Base-by-base conservation (phyloP, 2,113 vertebrate species). In the Apteryx owenii region DNA sequence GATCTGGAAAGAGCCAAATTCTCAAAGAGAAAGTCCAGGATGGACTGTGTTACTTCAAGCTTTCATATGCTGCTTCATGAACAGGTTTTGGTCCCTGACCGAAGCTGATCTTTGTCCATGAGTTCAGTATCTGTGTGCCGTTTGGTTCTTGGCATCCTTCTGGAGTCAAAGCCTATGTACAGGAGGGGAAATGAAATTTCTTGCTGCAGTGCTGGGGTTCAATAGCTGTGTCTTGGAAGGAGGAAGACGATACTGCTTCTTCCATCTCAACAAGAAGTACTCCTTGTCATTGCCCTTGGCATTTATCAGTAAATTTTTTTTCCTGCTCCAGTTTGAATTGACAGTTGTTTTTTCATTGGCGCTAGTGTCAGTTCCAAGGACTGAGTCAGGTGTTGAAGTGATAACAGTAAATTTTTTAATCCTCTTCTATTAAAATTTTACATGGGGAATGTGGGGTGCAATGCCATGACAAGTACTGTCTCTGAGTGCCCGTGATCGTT, bases 391-490 rank as follows among this genome's bases (percentile, higher is more conserved):
- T 78, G 80, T 6, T 89, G 81, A 89, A 79, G 65, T 7, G 4
- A 73, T 90, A 36, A 20, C 51, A 51, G 72, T 81, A 69, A 50
- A 46, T 62, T 66, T 68, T 58, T 90, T 95, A 94, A 97, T 95
- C 84, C 88, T 38, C 2, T 0, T 61, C 77, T 90, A 58, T 76
- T 75, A 90, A 94, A 96, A 80, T 15, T 33, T 71, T 91, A 48
- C 61, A 81, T 10, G 17, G 95, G 81, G 95, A 96, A 93, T 78
- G 94, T 21, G 62, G 64, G 81, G 96, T 91, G 84, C 28, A 9
- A 61, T 96, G 95, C 96, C 97, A 72, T 36, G 61, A 92, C 96
- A 98, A 96, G 96, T 83, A 92, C 72, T 0, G 3, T 58, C 54
- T 92, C 91, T 1, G 8, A 73, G 91, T 2, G 56, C 93, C 87